Percentiles rank a stretch among this genome's conserved stretches.
These are phyloP conservation scores for Acanthopagrus latus DNA, from an alignment of 2,797 vertebrate genomes.

Conservation along the genomic window DNA sequence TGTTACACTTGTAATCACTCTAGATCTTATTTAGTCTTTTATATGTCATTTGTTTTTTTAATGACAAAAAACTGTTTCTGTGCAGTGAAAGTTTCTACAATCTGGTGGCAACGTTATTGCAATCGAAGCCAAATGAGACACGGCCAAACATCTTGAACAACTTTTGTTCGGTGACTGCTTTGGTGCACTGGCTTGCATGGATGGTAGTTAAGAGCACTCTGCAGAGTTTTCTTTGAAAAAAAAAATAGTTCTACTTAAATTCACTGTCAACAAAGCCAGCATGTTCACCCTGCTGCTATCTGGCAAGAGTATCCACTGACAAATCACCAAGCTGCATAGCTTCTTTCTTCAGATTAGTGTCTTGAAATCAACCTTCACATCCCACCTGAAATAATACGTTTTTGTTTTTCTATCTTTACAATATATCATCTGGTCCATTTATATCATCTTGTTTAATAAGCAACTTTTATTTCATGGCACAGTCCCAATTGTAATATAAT, in stretches of 20 bases:
- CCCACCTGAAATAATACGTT: too few species aligned
- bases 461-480: too few species aligned
- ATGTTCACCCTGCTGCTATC: too few species aligned
- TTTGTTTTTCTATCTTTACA: too few species aligned
- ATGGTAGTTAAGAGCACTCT: not conserved
- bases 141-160: not conserved
- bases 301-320: too few species aligned
- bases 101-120: not conserved
- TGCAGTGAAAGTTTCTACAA: not conserved
- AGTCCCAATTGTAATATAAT: too few species aligned
- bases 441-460: too few species aligned
- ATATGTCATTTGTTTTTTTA: not conserved
- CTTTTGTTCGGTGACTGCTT: not conserved
- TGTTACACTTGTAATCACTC: not conserved
- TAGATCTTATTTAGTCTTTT: not conserved
- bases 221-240: not conserved
- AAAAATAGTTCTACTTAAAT: not conserved
- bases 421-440: too few species aligned
- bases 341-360: too few species aligned
- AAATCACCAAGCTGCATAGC: too few species aligned
- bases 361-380: too few species aligned
- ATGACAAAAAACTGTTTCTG: not conserved
- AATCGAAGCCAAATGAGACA: not conserved
- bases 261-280: not conserved
- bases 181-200: not conserved